Evolutionary conservation across 2,113 vertebrate genomes (phyloP).

Genomic region (Pelecanoides urinatrix): DNA sequence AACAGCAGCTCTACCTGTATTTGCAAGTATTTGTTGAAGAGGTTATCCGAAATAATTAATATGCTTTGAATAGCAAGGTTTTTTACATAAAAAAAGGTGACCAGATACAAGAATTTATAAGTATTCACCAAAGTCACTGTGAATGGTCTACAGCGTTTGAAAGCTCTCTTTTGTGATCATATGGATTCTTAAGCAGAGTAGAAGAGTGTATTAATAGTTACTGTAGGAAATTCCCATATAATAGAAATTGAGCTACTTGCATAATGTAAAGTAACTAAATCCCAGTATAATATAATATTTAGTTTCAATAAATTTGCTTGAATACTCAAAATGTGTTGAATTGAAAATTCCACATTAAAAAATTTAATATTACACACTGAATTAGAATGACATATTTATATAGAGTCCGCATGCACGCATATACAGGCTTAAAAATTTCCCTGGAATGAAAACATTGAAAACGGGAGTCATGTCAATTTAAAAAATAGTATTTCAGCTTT

Average conservation of each 20-base stretch:
- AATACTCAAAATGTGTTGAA: not conserved
- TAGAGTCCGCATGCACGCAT: accelerated
- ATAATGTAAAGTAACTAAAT: not conserved
- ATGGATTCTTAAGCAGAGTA: not conserved
- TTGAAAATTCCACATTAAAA: not conserved
- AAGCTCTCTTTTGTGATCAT: not conserved
- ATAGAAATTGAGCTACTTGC: not conserved
- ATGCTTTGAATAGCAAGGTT: not conserved
- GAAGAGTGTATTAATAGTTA: not conserved
- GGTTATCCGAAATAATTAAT: not conserved
- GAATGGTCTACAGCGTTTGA: not conserved
- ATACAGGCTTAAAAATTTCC: not conserved
- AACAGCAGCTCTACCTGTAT: not conserved
- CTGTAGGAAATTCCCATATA: not conserved
- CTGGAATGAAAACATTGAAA: not conserved
- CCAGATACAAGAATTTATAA: accelerated
- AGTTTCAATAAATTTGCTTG: not conserved
- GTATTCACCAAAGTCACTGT: not conserved
- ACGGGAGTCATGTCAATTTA: not conserved
- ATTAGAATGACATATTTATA: not conserved
- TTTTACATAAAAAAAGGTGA: not conserved
- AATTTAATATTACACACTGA: not conserved
- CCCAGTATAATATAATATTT: not conserved
- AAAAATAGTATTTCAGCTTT: not conserved
- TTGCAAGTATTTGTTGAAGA: not conserved